Evolutionary conservation across 2,113 vertebrate species (phyloP).

Genomic region (Chiloscyllium plagiosum): DNA sequence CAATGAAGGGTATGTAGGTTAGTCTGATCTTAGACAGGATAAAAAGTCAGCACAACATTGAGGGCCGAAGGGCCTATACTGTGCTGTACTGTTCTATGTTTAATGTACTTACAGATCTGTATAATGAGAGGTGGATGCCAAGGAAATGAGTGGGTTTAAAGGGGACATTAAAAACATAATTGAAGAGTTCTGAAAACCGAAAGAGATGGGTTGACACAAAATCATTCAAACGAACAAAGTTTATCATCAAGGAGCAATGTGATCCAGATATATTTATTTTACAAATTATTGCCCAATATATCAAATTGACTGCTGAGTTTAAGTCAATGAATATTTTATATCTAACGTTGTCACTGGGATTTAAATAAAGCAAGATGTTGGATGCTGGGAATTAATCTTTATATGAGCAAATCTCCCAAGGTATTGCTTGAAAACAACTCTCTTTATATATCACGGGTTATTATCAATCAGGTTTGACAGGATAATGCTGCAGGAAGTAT

Average conservation of each 20-base stretch:
- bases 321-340: background rate
- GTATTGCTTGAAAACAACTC: background rate
- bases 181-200: background rate
- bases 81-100: no score
- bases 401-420: background rate
- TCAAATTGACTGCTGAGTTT: background rate
- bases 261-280: background rate
- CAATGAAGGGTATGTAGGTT: no score
- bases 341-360: background rate
- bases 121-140: background rate
- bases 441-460: background rate
- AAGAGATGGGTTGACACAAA: background rate
- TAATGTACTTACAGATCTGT: background rate
- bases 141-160: background rate
- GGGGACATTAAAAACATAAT: background rate
- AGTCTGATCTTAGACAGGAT: no score
- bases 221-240: background rate
- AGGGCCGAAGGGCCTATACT: no score
- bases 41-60: no score
- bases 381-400: background rate
- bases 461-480: background rate
- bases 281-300: background rate
- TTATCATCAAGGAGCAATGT: background rate
- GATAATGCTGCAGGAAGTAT: background rate
- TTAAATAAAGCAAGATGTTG: background rate